Evolutionary conservation across 2,797 vertebrate genomes (phyloP).

Genomic region (Pantherophis vulpinus): DNA sequence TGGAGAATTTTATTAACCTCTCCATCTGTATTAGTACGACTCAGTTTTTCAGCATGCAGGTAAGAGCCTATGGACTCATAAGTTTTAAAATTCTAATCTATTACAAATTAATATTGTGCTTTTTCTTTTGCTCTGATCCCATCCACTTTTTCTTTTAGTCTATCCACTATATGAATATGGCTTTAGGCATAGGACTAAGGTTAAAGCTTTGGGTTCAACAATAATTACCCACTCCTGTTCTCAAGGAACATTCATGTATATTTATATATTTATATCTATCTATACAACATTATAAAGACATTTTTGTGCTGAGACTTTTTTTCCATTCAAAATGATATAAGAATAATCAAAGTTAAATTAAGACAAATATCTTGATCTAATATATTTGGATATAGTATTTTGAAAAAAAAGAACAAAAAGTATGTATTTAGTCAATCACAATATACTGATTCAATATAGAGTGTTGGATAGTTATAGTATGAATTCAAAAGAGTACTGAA

Average conservation of each 20-base stretch:
- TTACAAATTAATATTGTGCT: neutral
- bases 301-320: no score
- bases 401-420: neutral
- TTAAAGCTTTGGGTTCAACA: neutral
- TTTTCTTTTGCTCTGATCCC: neutral
- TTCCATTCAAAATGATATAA: neutral
- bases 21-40: slow-evolving; percentile 17
- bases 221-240: neutral
- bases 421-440: neutral
- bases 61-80: neutral
- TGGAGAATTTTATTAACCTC: slow-evolving; percentile 48
- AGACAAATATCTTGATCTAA: neutral
- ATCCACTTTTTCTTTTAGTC: neutral
- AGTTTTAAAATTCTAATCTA: neutral
- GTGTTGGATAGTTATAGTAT: neutral
- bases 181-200: neutral
- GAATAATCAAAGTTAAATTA: neutral
- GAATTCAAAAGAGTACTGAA: neutral
- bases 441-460: neutral
- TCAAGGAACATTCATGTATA: neutral
- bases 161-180: neutral
- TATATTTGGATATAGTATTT: neutral
- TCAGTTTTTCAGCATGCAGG: neutral
- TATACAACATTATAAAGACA: neutral
- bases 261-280: neutral